Conservation (phyloP, 2,888 invertebrate genomes). For the Drosophila seclusa region DNA sequence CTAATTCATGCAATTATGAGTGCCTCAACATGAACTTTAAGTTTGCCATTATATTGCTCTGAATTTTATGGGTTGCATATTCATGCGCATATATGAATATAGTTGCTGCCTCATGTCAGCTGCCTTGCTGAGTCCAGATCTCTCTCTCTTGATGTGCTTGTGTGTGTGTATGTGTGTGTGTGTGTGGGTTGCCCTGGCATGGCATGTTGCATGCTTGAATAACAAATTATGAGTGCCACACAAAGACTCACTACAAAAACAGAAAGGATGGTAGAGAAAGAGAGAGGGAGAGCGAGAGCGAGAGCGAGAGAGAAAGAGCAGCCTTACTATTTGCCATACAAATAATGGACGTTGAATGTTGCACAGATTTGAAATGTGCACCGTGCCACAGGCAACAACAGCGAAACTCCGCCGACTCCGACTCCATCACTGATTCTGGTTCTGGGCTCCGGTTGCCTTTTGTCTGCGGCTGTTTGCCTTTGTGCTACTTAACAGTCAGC, state of each 20-base stretch:
- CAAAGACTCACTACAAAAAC: conserved; percentile 55
- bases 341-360: conserved; percentile 73
- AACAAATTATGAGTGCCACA: conserved; percentile 80
- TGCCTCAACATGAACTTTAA: conserved; percentile 64
- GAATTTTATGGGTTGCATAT: conserved; percentile 57
- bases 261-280: conserved; percentile 7
- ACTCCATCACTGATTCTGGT: conserved; percentile 11
- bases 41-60: conserved; percentile 36
- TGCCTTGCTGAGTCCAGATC: conserved; percentile 33
- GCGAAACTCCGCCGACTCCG: conserved; percentile 1
- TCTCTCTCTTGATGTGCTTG: not conserved
- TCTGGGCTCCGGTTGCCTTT: conserved; percentile 63
- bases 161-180: conserved; percentile 19
- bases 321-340: conserved; percentile 76
- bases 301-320: conserved; percentile 17
- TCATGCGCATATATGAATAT: conserved; percentile 31
- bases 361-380: conserved; percentile 76
- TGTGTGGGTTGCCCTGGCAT: conserved; percentile 40
- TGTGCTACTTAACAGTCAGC: conserved; percentile 79
- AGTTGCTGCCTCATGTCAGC: conserved; percentile 48
- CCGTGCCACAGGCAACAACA: conserved; percentile 42
- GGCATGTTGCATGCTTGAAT: conserved; percentile 80
- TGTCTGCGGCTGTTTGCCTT: conserved; percentile 79
- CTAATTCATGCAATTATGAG: conserved; percentile 65
- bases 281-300: conserved; percentile 17